Percentiles rank a stretch among this genome's conserved stretches.
These are phyloP conservation scores for Corythaixoides concolor DNA, from an alignment of 2,113 vertebrate genomes.

Conservation along the genomic window DNA sequence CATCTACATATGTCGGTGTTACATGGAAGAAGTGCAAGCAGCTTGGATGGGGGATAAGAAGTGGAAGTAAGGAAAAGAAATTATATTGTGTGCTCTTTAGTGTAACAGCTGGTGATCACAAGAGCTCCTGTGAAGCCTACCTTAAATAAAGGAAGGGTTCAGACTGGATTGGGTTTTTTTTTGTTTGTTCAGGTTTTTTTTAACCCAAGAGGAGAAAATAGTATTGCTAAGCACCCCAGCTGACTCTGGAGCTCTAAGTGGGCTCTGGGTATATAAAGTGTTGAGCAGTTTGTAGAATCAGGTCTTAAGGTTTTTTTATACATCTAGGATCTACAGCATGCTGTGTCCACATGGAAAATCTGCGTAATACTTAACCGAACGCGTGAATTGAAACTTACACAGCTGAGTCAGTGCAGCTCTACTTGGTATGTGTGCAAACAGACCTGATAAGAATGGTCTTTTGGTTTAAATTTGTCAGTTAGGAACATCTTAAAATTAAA, in stretches of 20 bases:
- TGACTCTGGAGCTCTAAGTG: background rate
- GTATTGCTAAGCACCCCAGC: background rate
- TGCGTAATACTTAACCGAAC: background rate
- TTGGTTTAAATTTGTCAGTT: background rate
- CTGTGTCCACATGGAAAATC: background rate
- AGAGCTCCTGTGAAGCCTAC: background rate
- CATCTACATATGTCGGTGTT: accelerated
- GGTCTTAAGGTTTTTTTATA: background rate
- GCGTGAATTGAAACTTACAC: background rate
- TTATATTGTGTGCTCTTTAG: background rate
- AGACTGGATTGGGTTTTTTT: background rate
- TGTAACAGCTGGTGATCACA: background rate
- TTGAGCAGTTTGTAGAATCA: background rate
- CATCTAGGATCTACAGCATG: background rate
- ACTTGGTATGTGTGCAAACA: background rate
- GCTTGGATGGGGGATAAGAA: background rate
- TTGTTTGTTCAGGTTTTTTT: too few species aligned
- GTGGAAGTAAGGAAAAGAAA: background rate
- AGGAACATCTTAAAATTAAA: slow-evolving; percentile 18
- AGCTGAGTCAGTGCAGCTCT: background rate
- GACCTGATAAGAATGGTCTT: background rate
- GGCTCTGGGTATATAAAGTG: background rate
- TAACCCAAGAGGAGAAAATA: background rate
- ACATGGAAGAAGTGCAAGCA: too few species aligned
- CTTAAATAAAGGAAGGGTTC: background rate